phyloP scores from a whole-genome alignment of 2,888 invertebrate genomes.

The Magallana nippona region DNA sequence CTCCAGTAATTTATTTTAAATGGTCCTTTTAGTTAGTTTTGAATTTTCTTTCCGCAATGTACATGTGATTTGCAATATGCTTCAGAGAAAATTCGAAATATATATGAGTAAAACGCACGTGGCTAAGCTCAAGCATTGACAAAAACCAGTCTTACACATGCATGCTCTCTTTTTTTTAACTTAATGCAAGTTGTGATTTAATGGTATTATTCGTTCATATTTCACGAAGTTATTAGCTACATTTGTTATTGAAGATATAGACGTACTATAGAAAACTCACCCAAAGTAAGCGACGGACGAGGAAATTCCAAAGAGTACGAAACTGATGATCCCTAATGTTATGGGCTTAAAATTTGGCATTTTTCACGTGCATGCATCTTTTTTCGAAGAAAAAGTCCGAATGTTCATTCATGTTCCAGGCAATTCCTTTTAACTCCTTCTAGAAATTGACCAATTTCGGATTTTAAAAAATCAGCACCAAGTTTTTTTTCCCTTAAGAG shows the following conservation, averaged over 20 bases:
- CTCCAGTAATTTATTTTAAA: not conserved
- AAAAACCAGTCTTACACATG: not conserved
- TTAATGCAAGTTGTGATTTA: not conserved
- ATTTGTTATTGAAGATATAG: too few relatives aligned
- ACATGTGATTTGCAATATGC: not conserved
- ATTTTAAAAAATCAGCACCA: conserved; percentile 30
- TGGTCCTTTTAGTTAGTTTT: not conserved
- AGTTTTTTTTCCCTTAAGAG: conserved; percentile 14
- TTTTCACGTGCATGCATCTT: conserved; percentile 33
- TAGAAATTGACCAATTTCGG: conserved; percentile 29
- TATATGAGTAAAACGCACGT: not conserved
- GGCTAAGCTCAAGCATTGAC: not conserved
- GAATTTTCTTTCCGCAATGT: not conserved
- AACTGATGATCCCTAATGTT: conserved; percentile 32
- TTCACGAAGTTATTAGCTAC: not conserved
- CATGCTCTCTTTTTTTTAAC: too few relatives aligned
- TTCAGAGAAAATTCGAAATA: conserved; percentile 20
- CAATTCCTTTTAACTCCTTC: conserved; percentile 33
- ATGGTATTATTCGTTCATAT: not conserved
- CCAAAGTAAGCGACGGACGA: conserved; percentile 25
- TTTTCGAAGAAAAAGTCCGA: conserved; percentile 35
- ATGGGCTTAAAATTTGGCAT: conserved; percentile 31
- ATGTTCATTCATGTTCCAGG: conserved; percentile 32
- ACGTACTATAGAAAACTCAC: not conserved
- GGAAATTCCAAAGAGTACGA: conserved; percentile 29